phyloP scores from a whole-genome alignment of 1,140 invertebrate genomes.

The Lethrus apterus region DNA sequence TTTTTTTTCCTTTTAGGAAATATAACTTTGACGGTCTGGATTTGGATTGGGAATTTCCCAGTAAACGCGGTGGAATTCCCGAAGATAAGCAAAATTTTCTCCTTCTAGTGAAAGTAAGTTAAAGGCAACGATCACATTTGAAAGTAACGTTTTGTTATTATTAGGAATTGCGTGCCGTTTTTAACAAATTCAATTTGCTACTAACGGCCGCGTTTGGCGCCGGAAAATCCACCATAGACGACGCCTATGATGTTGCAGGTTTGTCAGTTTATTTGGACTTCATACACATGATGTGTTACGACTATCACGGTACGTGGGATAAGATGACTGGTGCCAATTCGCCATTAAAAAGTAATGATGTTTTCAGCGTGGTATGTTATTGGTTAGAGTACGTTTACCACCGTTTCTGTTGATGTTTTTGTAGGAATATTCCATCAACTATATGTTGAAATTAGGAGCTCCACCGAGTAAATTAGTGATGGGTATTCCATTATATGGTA shows the following conservation, averaged over 20 bases:
- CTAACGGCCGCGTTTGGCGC: conserved; percentile 72
- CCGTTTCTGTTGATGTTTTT: conserved; percentile 22
- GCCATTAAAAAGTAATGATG: conserved; percentile 47
- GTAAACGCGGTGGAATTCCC: conserved; percentile 59
- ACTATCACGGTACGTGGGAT: conserved; percentile 84
- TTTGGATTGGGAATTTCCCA: conserved; percentile 80
- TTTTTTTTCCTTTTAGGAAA: conserved; percentile 43
- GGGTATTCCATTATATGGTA: conserved; percentile 77
- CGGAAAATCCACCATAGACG: conserved; percentile 59
- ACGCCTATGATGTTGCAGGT: conserved; percentile 66
- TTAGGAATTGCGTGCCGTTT: conserved; percentile 56
- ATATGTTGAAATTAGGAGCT: conserved; percentile 64
- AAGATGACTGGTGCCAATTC: conserved; percentile 66
- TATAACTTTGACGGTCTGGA: conserved; percentile 79
- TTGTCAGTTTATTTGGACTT: conserved; percentile 70
- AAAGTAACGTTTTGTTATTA: conserved; percentile 15
- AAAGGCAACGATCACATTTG: background rate
- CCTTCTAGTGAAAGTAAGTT: conserved; percentile 57
- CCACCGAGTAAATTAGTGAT: conserved; percentile 68
- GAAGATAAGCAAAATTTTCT: conserved; percentile 74
- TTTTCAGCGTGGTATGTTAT: conserved; percentile 55
- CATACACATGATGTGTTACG: conserved; percentile 85
- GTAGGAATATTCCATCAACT: conserved; percentile 66
- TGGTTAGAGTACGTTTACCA: conserved; percentile 29
- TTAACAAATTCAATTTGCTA: conserved; percentile 52